Evolutionary conservation across 2,888 invertebrate species (phyloP).

Genomic region (Adelognathus sp.): DNA sequence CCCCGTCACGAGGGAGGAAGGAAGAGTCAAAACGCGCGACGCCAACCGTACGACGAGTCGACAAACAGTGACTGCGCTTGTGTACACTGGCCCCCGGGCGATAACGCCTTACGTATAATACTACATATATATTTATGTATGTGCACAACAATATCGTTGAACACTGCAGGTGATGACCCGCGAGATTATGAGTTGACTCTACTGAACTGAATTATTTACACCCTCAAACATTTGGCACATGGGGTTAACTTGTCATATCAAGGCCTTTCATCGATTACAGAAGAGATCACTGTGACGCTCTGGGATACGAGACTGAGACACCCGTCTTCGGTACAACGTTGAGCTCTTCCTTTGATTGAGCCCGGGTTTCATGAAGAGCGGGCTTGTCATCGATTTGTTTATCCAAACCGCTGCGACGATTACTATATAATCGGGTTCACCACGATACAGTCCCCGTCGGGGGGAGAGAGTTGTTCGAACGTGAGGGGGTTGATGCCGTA

Average conservation of each 20-base stretch:
- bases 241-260: no score
- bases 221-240: background rate
- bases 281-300: no score
- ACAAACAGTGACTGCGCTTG: conserved; percentile 51
- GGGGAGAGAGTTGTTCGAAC: background rate
- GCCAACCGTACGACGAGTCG: conserved; percentile 40
- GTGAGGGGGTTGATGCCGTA: conserved; percentile 33
- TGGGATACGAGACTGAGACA: no score
- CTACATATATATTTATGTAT: background rate
- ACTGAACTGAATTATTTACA: background rate
- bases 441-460: conserved; percentile 34
- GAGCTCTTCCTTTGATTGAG: conserved; percentile 19
- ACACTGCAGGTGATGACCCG: background rate
- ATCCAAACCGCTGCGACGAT: conserved; percentile 14
- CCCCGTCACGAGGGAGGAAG: conserved; percentile 31
- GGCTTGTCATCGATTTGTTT: conserved; percentile 42
- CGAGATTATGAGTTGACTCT: conserved; percentile 13
- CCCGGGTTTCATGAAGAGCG: conserved; percentile 7
- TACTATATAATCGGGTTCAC: conserved; percentile 33
- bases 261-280: no score
- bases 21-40: conserved; percentile 46
- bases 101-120: conserved; percentile 12
- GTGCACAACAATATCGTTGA: conserved; percentile 15
- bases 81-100: conserved; percentile 34
- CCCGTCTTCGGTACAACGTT: background rate